Percentiles rank a stretch among this genome's conserved stretches.
phyloP scores from a whole-genome alignment of 2,797 vertebrate genomes.

The Alauda arvensis region DNA sequence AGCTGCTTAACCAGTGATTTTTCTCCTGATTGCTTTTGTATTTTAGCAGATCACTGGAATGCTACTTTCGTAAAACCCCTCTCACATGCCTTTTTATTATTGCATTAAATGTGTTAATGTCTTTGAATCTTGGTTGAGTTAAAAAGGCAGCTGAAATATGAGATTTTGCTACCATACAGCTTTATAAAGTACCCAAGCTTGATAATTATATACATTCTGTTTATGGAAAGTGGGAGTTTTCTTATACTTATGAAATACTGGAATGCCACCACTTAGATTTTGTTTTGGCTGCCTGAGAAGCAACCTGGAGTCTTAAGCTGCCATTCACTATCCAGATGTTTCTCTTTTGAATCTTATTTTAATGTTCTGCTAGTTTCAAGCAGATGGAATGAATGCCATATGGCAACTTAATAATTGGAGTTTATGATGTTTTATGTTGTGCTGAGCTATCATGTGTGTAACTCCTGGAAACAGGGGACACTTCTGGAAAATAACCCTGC shows the following conservation, averaged over 20 bases:
- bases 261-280: background rate
- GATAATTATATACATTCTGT: background rate
- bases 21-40: constrained; percentile 43
- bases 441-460: background rate
- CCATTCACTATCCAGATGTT: background rate
- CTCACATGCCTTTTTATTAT: background rate
- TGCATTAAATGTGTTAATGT: constrained; percentile 1
- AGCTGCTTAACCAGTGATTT: constrained; percentile 38
- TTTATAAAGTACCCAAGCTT: background rate
- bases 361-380: background rate
- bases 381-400: background rate
- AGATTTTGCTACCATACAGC: background rate
- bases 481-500: background rate
- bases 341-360: background rate
- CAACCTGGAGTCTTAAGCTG: background rate
- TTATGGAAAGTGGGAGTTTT: background rate
- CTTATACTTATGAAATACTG: background rate
- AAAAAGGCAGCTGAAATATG: constrained; percentile 5
- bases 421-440: background rate
- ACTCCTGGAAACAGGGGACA: background rate
- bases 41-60: constrained; percentile 40
- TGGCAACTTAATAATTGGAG: background rate
- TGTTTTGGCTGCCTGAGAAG: background rate
- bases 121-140: background rate
- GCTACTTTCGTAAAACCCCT: background rate